Conservation (phyloP, 2,888 invertebrate genomes). For the Eilema caniola region DNA sequence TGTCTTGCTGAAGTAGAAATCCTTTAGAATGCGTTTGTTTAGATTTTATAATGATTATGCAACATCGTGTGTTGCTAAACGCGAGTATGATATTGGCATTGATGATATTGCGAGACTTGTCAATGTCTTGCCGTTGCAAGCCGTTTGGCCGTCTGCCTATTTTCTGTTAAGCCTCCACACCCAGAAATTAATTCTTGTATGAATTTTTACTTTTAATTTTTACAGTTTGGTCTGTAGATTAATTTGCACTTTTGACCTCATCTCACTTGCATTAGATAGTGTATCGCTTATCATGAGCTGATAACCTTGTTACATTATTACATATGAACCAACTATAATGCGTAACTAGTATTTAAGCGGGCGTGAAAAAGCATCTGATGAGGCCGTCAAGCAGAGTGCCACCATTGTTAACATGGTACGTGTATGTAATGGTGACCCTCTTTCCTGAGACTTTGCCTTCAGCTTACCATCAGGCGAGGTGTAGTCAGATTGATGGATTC, state of each 20-base stretch:
- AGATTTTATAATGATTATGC: no score
- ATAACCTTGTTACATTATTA: not conserved
- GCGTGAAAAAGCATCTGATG: no score
- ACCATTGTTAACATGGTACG: no score
- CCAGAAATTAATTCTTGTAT: not conserved
- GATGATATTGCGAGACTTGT: conserved; percentile 15
- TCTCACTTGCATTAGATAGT: not conserved
- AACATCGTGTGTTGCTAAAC: conserved; percentile 6
- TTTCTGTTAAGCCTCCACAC: not conserved
- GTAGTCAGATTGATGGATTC: no score
- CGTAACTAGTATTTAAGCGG: no score
- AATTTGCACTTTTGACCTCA: not conserved
- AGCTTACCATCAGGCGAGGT: no score
- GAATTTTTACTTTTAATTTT: no score
- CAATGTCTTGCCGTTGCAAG: conserved; percentile 12
- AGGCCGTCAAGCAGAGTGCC: no score
- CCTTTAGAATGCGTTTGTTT: not conserved
- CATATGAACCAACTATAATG: no score
- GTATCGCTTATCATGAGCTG: not conserved
- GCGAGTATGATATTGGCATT: conserved; percentile 7
- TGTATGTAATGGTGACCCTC: no score
- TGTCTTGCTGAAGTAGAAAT: not conserved
- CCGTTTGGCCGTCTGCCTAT: not conserved
- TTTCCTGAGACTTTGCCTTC: no score
- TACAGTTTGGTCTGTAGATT: not conserved